Base-by-base conservation (phyloP, 2,888 invertebrate genomes). In the Lasioglossum vierecki region DNA sequence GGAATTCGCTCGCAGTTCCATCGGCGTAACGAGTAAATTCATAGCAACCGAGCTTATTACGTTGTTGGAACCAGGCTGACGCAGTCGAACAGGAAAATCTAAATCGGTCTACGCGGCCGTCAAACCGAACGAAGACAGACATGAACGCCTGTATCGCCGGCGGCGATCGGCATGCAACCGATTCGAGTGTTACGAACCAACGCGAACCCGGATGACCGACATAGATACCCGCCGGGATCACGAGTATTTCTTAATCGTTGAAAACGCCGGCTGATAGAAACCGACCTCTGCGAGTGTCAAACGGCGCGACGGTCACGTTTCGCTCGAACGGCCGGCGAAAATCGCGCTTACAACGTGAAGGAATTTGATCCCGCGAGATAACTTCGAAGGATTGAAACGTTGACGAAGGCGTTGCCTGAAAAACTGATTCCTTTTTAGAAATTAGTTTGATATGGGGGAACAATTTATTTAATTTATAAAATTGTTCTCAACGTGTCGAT, bases 151-250 rank as follows among this genome's bases (percentile, higher is more conserved):
- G 79, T 26, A 41, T 75, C 30, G 39, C 30, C 15, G 6, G 30
- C 46, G 53, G 68, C 53, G 30, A 44, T 49, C 57, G 66, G 41
- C 70, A 18, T 35, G 49, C 63, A 8, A 49, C 57, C 49, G 49
- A 49, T 73, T 70, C 57, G 49, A 46, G 68, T 63, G 75, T 79
- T 72, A 53, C 53, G 53, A 53, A 76, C 30, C 70, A 75, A 75
- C 74, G 60, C 30, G 66, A 30, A 70, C 78, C 75, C 76, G 85
- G 71, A 73, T 76, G 79, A 30, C 63, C 79, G 81, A 83, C 70
- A 80, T 83, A 85, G 79, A 87, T 85, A 82, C 73, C 66, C 57
- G 57, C 13, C 30, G 39, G 78, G 26, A 79, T 30, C 78, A 22
- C 53, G 13, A 9, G 68, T 49, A 79, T 79, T 85, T 66, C 82